Base-by-base conservation (phyloP, 2,888 invertebrate genomes). In the Calephelis perditalis region DNA sequence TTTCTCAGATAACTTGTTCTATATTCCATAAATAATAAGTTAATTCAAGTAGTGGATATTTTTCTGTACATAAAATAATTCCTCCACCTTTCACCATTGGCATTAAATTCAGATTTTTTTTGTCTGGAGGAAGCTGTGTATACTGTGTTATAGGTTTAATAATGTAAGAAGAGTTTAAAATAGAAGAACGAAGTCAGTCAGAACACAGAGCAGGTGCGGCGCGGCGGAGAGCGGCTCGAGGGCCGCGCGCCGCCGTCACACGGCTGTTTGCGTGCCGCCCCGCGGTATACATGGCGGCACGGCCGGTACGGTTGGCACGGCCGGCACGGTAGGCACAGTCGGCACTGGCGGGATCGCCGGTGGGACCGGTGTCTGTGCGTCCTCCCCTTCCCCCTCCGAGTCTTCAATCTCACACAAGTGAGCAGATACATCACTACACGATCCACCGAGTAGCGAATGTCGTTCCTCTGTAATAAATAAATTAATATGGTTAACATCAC, bases 381-480 rank as follows among this genome's bases (percentile, higher is more conserved):
- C 57, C 63, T 56, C 63, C 65, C 84, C 83, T 82, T 96, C 95
- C 74, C 92, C 94, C 79, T 96, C 96, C 56, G 96, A 95, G 84
- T 96, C 96, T 85, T 97, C 97, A 76, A 98, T 97, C 91, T 98
- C 98, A 91, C 98, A 98, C 67, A 98, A 92, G 80, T 95, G 94
- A 59, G 96, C 94, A 59, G 97, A 97, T 71, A 97, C 91, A 86
- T 97, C 96, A 85, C 97, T 97, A 81, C 95, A 94, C 72, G 97
- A 97, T 66, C 84, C 89, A 67, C 94, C 95, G 69, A 95, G 91
- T 71, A 96, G 88, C 56, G 96, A 95, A 84, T 95, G 93, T 67
- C 95, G 92, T 82, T 95, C 96, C 78, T 94, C 95, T 92, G 86
- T 45, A 65, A 69, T 55, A 7, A 47, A 46, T 5, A 7, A 26